Conservation (phyloP, 2,113 vertebrate genomes). For the Oncorhynchus tshawytscha region DNA sequence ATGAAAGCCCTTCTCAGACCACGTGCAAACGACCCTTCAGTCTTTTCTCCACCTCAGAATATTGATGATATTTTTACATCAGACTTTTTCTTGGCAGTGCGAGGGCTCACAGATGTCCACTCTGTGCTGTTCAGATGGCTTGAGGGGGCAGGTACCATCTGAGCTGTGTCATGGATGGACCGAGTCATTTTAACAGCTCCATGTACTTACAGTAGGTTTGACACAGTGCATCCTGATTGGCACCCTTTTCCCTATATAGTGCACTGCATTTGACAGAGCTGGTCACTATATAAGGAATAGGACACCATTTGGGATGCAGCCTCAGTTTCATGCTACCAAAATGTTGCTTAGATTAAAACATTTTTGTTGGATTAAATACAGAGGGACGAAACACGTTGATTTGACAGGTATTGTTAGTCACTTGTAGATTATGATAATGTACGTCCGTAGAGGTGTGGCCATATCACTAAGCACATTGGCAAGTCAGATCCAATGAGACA, state of each 20-base stretch:
- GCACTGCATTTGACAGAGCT: too few relatives aligned
- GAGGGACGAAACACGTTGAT: neutral
- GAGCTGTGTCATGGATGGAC: conserved; percentile 66
- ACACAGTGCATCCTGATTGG: conserved; percentile 39
- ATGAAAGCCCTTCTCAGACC: conserved; percentile 44
- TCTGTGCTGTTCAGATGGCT: conserved; percentile 71
- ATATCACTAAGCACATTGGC: conserved; percentile 52
- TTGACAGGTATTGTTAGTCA: conserved; percentile 55
- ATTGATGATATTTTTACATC: conserved; percentile 63
- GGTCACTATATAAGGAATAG: conserved; percentile 62
- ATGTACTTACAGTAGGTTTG: conserved; percentile 55
- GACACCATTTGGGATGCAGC: too few relatives aligned
- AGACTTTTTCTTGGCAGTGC: conserved; percentile 69
- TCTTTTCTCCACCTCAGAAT: conserved; percentile 55
- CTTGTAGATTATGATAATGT: conserved; percentile 52
- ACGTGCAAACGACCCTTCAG: conserved; percentile 53
- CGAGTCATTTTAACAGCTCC: conserved; percentile 68
- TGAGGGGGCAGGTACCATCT: conserved; percentile 78
- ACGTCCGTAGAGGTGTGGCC: neutral
- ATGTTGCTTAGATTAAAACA: conserved; percentile 66
- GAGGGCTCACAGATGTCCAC: conserved; percentile 71
- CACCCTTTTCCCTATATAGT: too few relatives aligned
- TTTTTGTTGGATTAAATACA: conserved; percentile 48
- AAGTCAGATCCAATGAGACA: too few relatives aligned
- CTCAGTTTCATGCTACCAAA: conserved; percentile 27